phyloP scores from a whole-genome alignment of 2,888 invertebrate species.

The Folsomia manolachei region DNA sequence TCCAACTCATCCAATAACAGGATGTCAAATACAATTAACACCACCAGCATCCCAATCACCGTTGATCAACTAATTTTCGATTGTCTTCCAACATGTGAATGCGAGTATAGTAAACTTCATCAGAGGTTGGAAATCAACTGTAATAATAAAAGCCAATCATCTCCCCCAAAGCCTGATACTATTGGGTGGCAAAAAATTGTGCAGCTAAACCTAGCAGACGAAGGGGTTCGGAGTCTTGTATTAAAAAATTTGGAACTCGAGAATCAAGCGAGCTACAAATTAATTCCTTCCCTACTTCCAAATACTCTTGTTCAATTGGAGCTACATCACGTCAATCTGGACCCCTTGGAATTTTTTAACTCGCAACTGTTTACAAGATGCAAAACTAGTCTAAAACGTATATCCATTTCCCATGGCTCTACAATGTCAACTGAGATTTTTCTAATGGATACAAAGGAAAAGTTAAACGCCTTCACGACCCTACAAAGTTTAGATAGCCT shows the following conservation, averaged over 20 bases:
- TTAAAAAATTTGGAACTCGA: slow-evolving; percentile 14
- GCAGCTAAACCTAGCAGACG: slow-evolving; percentile 6
- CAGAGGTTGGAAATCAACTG: slow-evolving; percentile 32
- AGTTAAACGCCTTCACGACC: slow-evolving; percentile 28
- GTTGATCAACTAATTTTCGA: too few relatives aligned
- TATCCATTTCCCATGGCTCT: slow-evolving; percentile 23
- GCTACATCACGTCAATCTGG: slow-evolving; percentile 36
- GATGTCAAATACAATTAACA: neutral
- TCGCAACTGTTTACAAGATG: slow-evolving; percentile 30
- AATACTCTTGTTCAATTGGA: slow-evolving; percentile 35
- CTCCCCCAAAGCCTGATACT: neutral
- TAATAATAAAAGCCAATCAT: neutral
- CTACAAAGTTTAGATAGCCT: slow-evolving; percentile 45
- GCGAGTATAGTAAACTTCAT: slow-evolving; percentile 34
- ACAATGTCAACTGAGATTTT: neutral
- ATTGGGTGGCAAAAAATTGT: neutral
- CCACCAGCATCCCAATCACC: neutral
- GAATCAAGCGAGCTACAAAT: slow-evolving; percentile 13
- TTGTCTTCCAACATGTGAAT: slow-evolving; percentile 34
- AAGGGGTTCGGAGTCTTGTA: slow-evolving; percentile 28
- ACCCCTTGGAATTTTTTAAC: slow-evolving; percentile 40
- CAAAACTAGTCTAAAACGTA: slow-evolving; percentile 29
- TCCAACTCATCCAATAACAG: neutral
- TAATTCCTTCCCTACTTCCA: slow-evolving; percentile 22
- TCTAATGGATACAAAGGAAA: neutral